Evolutionary conservation across 2,113 vertebrate species (phyloP), one percentile per base, ranked within the genome.

Genomic region (Tachysurus fulvidraco): DNA sequence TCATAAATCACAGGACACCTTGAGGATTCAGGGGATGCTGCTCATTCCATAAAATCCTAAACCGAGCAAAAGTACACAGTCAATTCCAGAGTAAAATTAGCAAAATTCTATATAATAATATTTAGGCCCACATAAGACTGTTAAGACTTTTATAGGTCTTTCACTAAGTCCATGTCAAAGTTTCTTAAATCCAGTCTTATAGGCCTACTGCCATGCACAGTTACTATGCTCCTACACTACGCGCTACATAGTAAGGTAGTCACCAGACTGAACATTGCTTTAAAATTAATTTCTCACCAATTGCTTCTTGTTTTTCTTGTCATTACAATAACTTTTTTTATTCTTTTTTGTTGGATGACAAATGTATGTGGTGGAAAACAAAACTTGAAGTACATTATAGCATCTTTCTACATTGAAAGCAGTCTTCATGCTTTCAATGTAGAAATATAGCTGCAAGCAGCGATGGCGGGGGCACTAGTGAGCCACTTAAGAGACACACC

Each of bases 41-140:
- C 84, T 95, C 91, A 94, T 86, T 90, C 85, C 88, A 95, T 91
- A 88, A 95, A 93, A 88, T 95, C 94, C 94, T 95, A 90, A 77
- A 60, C 60, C 90, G 76, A 81, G 25, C 81, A 44, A 79, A 25
- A 65, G 76, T 8, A 88, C n/a, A n/a, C 25, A 65, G 16, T 84
- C 57, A 44, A n/a, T 30, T 11, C 92, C 2, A 90, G 50, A 73
- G 36, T 3, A 14, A 55, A 23, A 74, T 55, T 0, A 50, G 7
- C 1, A 67, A 36, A 54, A 67, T 23, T 4, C 41, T 36, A 36
- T 36, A 36, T 65, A 10, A 57, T 23, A 25, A 74, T 30, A 25
- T 3, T 10, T 57, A 54, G 30, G n/a, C 17, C 14, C 52, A 81
- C 36, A 12, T 23, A 44, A 12, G 36, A 41, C 41, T 11, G n/a